Evolutionary conservation across 2,113 vertebrate species (phyloP), one percentile per base, ranked within the genome.

Genomic region (Apodemus sylvaticus): DNA sequence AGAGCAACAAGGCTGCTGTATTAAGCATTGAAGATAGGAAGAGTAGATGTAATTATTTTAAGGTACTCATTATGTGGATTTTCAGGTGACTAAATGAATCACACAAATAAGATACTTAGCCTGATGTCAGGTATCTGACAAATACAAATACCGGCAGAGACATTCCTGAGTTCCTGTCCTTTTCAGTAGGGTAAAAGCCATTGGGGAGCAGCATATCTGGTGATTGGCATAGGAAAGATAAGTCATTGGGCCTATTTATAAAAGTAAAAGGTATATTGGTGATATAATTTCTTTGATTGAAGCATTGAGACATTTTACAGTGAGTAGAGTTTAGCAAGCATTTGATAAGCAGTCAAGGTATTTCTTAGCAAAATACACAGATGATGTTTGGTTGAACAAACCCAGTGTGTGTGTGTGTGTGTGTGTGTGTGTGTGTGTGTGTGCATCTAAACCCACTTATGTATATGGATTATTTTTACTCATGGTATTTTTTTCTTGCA

Each of bases 281-380:
- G 45, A 88, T 36, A 70, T 51, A 60, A 85, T 39, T 12, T 66
- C 53, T 26, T 97, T 76, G 20, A 39, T 1, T 83, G 73, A 53
- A 42, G 6, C 3, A 51, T 81, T 85, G n/a, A 51, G 45, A 4
- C 1, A 45, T 81, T 92, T 93, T 73, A 91, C 6, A 68, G 29
- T 13, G 62, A 89, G 85, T 77, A 1, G 24, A 60, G 51, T 95
- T 95, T 87, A 93, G 60, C 78, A 89, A 97, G 58, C 6, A 4
- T 79, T 89, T 86, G 39, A 90, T 51, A 70, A 48, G 7, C 73
- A 8, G 62, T 79, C 13, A 83, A 90, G 22, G 19, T 74, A 68
- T 86, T 51, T 93, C 45, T 87, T 53, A 78, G 68, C 76, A 31
- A 95, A 96, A 90, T 89, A 73, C 2, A 73, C 31, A 73, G 34